These are phyloP conservation scores for Acanthochromis polyacanthus DNA, from an alignment of 2,113 vertebrate genomes.

Conservation along the genomic window DNA sequence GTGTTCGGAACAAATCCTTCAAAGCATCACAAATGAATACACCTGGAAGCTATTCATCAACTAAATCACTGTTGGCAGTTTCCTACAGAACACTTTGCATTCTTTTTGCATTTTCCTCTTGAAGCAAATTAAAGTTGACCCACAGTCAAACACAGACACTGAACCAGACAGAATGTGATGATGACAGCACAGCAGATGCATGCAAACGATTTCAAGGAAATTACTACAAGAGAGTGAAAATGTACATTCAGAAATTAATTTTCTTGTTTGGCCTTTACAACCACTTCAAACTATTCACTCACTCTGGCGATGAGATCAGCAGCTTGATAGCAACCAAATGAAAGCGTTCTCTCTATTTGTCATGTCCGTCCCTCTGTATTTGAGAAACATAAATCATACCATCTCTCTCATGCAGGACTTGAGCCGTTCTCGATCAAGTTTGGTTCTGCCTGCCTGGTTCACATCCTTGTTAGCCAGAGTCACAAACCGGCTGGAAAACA, in stretches of 20 bases:
- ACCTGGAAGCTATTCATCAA: too few relatives aligned
- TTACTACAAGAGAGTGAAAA: constrained; percentile 8
- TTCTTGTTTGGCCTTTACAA: not conserved
- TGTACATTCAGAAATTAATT: not conserved
- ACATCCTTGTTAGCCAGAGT: constrained; percentile 93
- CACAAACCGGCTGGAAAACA: constrained; percentile 88
- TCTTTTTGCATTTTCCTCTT: not conserved
- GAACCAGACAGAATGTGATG: not conserved
- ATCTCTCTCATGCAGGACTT: constrained; percentile 95
- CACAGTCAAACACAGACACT: not conserved
- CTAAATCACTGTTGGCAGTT: too few relatives aligned
- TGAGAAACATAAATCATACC: constrained; percentile 80
- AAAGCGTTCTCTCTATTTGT: not conserved
- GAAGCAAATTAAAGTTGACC: not conserved
- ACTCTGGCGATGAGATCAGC: not conserved
- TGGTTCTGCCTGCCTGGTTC: constrained; percentile 88
- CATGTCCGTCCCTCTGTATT: not conserved
- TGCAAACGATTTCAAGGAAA: not conserved
- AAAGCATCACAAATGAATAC: too few relatives aligned
- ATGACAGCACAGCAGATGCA: constrained; percentile 1
- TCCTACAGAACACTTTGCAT: not conserved
- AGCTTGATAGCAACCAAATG: not conserved
- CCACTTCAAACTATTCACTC: not conserved
- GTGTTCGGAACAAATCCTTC: too few relatives aligned
- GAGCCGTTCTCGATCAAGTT: constrained; percentile 93